Conservation (phyloP, 2,888 invertebrate genomes). For the Ornithoptera alexandrae region DNA sequence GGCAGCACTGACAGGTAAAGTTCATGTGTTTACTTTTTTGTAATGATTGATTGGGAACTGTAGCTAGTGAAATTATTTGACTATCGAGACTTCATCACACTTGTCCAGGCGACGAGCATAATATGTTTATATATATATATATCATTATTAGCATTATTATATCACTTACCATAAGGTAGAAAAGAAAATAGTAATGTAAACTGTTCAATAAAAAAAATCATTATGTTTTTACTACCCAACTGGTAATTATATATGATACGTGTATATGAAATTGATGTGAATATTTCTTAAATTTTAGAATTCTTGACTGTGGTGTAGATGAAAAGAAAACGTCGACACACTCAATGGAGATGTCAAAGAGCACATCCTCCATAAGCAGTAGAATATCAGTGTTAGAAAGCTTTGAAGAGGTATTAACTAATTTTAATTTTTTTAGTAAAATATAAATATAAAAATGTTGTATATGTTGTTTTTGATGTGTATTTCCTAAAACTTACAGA, state of each 20-base stretch:
- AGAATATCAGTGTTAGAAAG: constrained; percentile 68
- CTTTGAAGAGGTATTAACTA: constrained; percentile 62
- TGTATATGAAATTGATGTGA: no score
- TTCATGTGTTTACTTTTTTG: background rate
- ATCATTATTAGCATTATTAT: no score
- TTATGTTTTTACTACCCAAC: no score
- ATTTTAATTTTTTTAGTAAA: background rate
- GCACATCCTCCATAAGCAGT: constrained; percentile 73
- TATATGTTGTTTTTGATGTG: background rate
- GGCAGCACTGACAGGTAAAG: constrained; percentile 67
- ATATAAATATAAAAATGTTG: background rate
- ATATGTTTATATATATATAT: no score
- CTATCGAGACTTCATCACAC: no score
- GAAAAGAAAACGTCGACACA: constrained; percentile 63
- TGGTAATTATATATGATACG: no score
- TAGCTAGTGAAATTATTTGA: no score
- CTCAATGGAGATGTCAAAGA: constrained; percentile 77
- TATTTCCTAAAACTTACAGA: constrained; percentile 42
- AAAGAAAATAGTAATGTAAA: no score
- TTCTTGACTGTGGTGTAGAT: constrained; percentile 67
- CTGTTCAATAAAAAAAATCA: no score
- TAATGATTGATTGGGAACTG: no score
- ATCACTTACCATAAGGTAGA: no score
- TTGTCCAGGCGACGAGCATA: no score
- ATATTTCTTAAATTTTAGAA: constrained; percentile 45